phyloP scores from a whole-genome alignment of 2,113 vertebrate species.

The Motacilla tschutschensis region DNA sequence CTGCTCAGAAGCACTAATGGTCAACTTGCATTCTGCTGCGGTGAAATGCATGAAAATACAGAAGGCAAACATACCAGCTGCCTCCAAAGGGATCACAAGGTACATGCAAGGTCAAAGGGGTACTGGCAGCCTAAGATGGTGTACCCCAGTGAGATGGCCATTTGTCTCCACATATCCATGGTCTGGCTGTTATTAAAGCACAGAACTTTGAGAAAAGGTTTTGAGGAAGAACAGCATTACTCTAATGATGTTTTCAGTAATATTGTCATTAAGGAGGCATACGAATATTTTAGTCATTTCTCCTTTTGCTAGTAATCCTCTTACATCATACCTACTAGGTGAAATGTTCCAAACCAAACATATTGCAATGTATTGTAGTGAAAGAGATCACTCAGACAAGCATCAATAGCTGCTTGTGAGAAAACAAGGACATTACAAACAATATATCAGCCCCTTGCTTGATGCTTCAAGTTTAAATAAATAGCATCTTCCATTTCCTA shows the following conservation, averaged over 20 bases:
- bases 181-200: background rate
- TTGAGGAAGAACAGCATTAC: background rate
- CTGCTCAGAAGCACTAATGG: background rate
- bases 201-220: background rate
- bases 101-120: rapidly evolving
- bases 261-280: background rate
- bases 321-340: background rate
- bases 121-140: background rate
- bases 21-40: rapidly evolving
- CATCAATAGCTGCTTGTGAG: background rate
- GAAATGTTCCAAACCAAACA: conserved; percentile 1
- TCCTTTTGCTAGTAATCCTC: background rate
- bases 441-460: background rate
- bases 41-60: background rate
- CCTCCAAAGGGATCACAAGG: background rate
- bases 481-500: conserved; percentile 8
- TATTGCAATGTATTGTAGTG: background rate
- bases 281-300: background rate
- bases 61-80: background rate
- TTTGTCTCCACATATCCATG: background rate
- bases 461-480: conserved; percentile 1
- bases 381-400: background rate
- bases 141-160: background rate
- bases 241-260: background rate
- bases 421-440: background rate